These are phyloP conservation scores for Rhopalosiphum padi DNA, from an alignment of 1,140 invertebrate genomes.

Conservation along the genomic window DNA sequence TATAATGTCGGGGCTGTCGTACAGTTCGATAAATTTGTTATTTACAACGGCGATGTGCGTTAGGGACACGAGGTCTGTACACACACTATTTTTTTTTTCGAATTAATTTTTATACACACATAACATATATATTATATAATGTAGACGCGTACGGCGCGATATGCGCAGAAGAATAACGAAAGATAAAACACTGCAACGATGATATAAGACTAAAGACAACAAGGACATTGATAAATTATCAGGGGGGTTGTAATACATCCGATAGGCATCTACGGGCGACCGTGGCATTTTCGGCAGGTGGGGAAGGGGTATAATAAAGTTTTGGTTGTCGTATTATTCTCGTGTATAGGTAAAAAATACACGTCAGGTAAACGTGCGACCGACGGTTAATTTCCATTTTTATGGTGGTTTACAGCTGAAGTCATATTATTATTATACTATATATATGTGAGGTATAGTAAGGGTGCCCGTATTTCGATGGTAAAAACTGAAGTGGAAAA, in stretches of 20 bases:
- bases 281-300: neutral
- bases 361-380: neutral
- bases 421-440: neutral
- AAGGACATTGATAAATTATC: slow-evolving; percentile 52
- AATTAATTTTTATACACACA: slow-evolving; percentile 50
- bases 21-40: slow-evolving; percentile 55
- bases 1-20: slow-evolving; percentile 35
- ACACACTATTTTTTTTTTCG: slow-evolving; percentile 11
- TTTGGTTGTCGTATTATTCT: slow-evolving; percentile 4
- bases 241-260: slow-evolving; percentile 31
- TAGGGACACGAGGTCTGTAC: neutral
- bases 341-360: neutral
- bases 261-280: slow-evolving; percentile 48
- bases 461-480: neutral
- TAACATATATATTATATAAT: neutral
- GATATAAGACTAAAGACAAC: slow-evolving; percentile 37
- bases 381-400: slow-evolving; percentile 53
- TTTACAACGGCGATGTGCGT: slow-evolving; percentile 27
- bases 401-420: slow-evolving; percentile 45
- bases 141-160: neutral
- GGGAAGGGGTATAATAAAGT: slow-evolving; percentile 17
- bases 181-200: slow-evolving; percentile 39
- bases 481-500: neutral
- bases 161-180: neutral
- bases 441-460: neutral